Evolutionary conservation across 1,140 invertebrate genomes (phyloP), one percentile per base, ranked within the genome.

Genomic region (Diachasmimorpha longicaudata): DNA sequence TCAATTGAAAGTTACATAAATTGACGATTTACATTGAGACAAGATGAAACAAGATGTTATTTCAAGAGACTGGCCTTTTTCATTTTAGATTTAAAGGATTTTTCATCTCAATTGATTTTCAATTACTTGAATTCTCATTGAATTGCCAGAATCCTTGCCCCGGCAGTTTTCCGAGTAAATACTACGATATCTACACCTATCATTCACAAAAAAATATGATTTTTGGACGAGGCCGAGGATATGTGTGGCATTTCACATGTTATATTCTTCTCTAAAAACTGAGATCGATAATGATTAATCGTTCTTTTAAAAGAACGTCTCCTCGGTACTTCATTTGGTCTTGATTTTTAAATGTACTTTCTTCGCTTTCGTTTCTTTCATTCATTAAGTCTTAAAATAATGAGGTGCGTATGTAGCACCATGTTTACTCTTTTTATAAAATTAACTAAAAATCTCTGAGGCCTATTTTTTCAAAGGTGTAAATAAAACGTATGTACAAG

Each of bases 151-250:
- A 6, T 31, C 2, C 31, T 31, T 31, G 31, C 31, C 31, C 31
- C 46, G 37, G n/a, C 11, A 36, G 10, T 52, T 70, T 52, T 14
- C n/a, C 31, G 44, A 14, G 16, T 44, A 58, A n/a, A 44, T 46
- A 23, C 25, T 70, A 70, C 9, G 42, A 42, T 69, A 31, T 31
- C 31, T 42, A 68, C 44, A 42, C 70, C 48, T 73, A 71, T 66
- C 37, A 42, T 63, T 72, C n/a, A 66, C 44, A 79, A 79, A 76
- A 74, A 77, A 75, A 77, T 73, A 72, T 75, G 42, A 72, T 77
- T 42, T 77, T 52, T 77, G 55, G 58, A 76, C 55, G 74, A 78
- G 78, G 72, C 72, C 72, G 69, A 76, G 72, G 72, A 78, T 74
- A 77, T 76, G 67, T 67, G 31, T 31, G 66, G 36, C 31, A 31